Percentiles rank a stretch among this genome's conserved stretches.
These are phyloP conservation scores for Emydocephalus ijimae DNA, from an alignment of 2,113 vertebrate genomes.

Conservation along the genomic window DNA sequence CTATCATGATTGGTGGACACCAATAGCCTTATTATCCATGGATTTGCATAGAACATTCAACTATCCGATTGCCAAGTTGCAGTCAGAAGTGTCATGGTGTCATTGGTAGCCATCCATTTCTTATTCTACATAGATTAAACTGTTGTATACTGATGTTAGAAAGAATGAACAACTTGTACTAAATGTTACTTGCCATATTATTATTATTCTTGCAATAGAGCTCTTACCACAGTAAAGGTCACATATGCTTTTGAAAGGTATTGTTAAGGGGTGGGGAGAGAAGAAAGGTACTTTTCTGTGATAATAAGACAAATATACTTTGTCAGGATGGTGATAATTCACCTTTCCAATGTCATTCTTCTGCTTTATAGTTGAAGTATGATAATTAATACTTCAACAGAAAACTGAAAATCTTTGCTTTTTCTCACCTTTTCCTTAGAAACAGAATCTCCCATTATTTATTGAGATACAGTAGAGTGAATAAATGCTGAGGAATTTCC, in stretches of 20 bases:
- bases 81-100: background rate
- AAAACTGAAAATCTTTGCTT: background rate
- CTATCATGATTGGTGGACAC: background rate
- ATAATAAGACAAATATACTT: background rate
- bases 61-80: background rate
- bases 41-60: background rate
- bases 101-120: background rate
- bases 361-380: background rate
- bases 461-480: background rate
- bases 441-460: background rate
- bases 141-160: background rate
- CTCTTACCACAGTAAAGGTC: background rate
- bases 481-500: background rate
- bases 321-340: background rate
- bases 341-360: background rate
- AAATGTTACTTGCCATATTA: background rate
- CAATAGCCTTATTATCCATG: background rate
- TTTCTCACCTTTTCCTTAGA: background rate
- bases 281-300: background rate
- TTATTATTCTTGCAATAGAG: background rate
- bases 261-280: background rate
- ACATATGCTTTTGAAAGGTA: background rate
- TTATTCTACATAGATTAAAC: background rate
- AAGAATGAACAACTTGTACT: background rate
- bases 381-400: background rate